Percentiles rank a stretch among this genome's conserved stretches.
Evolutionary conservation across 2,888 invertebrate species (phyloP).

Genomic region (Clanis bilineata): DNA sequence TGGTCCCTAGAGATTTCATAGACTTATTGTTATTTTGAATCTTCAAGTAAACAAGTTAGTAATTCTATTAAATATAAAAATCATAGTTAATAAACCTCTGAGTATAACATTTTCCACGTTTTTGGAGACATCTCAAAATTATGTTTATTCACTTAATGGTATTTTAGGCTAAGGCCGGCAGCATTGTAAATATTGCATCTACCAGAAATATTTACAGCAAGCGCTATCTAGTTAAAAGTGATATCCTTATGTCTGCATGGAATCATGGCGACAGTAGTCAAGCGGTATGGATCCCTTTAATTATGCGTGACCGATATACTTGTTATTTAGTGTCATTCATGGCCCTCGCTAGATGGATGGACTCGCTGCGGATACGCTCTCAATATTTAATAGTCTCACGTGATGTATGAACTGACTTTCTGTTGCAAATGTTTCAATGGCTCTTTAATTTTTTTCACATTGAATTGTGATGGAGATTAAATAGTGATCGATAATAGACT

Average conservation of each 20-base stretch:
- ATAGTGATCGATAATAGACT: neutral
- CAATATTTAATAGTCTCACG: slow-evolving; percentile 6
- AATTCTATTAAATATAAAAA: too few relatives aligned
- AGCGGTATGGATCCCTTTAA: slow-evolving; percentile 57
- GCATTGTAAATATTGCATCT: too few relatives aligned
- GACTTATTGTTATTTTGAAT: too few relatives aligned
- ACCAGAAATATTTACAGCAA: too few relatives aligned
- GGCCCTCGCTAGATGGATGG: slow-evolving; percentile 39
- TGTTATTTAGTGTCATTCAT: slow-evolving; percentile 62
- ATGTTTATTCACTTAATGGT: too few relatives aligned
- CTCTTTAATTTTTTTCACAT: slow-evolving; percentile 6
- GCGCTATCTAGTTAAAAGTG: neutral
- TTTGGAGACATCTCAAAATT: too few relatives aligned
- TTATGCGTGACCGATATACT: slow-evolving; percentile 72
- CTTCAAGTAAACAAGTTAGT: too few relatives aligned
- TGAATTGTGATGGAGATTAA: slow-evolving; percentile 9
- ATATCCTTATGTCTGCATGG: neutral
- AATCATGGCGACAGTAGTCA: slow-evolving; percentile 41
- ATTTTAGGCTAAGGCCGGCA: too few relatives aligned
- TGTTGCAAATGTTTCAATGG: slow-evolving; percentile 10
- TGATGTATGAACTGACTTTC: slow-evolving; percentile 12
- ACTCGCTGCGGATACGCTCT: slow-evolving; percentile 6
- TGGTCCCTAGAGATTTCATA: too few relatives aligned
- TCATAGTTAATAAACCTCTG: too few relatives aligned
- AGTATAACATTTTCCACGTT: too few relatives aligned